Conservation (phyloP, 1,140 invertebrate species). For the Aphis craccivora region DNA sequence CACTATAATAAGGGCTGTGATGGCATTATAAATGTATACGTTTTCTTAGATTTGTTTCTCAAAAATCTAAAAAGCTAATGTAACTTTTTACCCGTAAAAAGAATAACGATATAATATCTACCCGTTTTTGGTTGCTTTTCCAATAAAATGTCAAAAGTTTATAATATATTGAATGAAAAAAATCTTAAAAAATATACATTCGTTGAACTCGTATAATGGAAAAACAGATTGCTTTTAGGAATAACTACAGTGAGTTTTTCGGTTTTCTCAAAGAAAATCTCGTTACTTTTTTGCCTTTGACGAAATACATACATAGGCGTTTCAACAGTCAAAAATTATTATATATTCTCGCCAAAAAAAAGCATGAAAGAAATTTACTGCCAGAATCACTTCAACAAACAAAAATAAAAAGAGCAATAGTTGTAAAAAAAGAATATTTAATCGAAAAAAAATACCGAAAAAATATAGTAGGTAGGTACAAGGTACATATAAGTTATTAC, state of each 20-base stretch:
- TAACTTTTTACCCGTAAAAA: not conserved
- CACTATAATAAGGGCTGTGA: not conserved
- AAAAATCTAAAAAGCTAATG: constrained; percentile 16
- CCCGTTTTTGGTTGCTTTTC: not conserved
- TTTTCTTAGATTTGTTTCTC: not conserved
- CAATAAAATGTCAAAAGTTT: not conserved
- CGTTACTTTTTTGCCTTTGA: not conserved
- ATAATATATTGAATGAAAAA: not conserved
- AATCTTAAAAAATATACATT: not conserved
- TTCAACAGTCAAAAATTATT: not conserved
- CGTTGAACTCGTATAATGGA: not conserved
- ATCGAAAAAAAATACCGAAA: not conserved
- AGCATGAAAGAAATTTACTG: not conserved
- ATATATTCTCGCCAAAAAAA: not conserved
- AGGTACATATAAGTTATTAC: not conserved
- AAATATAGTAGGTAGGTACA: not conserved
- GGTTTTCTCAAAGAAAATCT: not conserved
- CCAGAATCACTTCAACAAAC: not conserved
- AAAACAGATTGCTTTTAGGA: not conserved
- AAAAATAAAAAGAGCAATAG: not conserved
- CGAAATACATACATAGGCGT: not conserved
- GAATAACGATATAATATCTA: not conserved
- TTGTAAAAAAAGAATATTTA: not conserved
- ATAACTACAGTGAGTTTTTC: not conserved
- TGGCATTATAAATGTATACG: not conserved